Conservation (phyloP, 2,113 vertebrate genomes). For the Chitala chitala region DNA sequence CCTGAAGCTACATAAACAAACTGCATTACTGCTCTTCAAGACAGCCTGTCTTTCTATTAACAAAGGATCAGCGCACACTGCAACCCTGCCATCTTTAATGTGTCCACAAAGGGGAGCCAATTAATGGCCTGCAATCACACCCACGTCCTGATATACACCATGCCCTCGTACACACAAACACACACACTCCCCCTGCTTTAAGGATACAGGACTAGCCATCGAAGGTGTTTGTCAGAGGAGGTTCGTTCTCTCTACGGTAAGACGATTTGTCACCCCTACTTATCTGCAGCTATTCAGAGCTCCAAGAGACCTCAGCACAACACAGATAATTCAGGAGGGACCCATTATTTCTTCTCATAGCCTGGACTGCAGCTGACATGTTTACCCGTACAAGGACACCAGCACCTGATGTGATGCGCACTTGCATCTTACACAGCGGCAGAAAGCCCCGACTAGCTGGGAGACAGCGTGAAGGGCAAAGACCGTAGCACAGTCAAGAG, state of each 20-base stretch:
- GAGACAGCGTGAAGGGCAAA: no score
- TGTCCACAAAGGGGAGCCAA: constrained; percentile 20
- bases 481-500: no score
- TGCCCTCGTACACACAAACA: not conserved
- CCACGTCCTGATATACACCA: not conserved
- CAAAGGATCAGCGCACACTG: constrained; percentile 34
- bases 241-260: constrained; percentile 35
- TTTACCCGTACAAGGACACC: constrained; percentile 33
- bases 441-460: constrained; percentile 25
- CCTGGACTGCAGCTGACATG: constrained; percentile 30
- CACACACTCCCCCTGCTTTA: not conserved
- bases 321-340: constrained; percentile 46
- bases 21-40: not conserved
- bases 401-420: not conserved
- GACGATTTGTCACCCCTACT: constrained; percentile 53
- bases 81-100: constrained; percentile 28
- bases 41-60: constrained; percentile 13
- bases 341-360: constrained; percentile 30
- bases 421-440: constrained; percentile 19
- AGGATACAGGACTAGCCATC: not conserved
- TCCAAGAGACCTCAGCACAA: constrained; percentile 47
- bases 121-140: no score
- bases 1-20: not conserved
- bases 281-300: constrained; percentile 51
- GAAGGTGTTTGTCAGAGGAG: constrained; percentile 28